Evolutionary conservation across 1,140 invertebrate species (phyloP).

Genomic region (Acyrthosiphon pisum): DNA sequence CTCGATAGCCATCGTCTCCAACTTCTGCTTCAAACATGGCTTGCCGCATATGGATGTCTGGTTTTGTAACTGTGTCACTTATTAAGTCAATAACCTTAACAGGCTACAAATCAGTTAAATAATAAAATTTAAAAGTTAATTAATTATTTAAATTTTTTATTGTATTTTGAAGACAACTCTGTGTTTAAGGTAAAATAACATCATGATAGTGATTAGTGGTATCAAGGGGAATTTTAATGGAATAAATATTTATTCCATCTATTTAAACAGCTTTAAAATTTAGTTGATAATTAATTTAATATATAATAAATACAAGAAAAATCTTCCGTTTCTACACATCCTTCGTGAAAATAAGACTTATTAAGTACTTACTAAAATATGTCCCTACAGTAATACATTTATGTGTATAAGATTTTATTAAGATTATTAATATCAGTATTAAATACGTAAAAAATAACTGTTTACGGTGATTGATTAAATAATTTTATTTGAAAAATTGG

Average conservation of each 20-base stretch:
- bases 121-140: background rate
- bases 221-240: background rate
- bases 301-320: background rate
- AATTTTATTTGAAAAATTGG: background rate
- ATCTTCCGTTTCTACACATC: background rate
- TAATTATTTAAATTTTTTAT: background rate
- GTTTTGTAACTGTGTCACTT: constrained; percentile 79
- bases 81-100: constrained; percentile 70
- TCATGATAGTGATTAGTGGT: background rate
- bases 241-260: background rate
- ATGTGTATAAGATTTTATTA: background rate
- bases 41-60: constrained; percentile 81
- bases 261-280: background rate
- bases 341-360: background rate
- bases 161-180: background rate
- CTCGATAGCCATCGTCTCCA: constrained; percentile 91
- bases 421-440: background rate
- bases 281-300: background rate
- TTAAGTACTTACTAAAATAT: background rate
- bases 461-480: background rate
- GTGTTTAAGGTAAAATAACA: background rate
- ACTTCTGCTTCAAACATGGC: constrained; percentile 86
- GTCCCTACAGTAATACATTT: too few relatives aligned
- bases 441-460: background rate
- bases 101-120: constrained; percentile 52